Conservation (phyloP, 1,140 invertebrate species). For the Caenorhabditis remanei region DNA sequence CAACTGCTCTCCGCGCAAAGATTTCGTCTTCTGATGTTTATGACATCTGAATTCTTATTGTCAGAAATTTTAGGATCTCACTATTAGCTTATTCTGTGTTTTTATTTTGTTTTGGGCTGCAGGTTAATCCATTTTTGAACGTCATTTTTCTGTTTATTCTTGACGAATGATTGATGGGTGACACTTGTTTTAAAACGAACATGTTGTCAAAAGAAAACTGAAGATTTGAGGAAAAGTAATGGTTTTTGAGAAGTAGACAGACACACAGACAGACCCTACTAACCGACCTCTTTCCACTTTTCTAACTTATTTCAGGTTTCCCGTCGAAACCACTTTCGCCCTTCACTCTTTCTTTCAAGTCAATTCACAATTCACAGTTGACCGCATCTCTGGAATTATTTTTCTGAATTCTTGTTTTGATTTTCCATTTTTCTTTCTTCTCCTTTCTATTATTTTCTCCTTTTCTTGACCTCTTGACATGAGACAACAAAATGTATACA, state of each 20-base stretch:
- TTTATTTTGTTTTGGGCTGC: not conserved
- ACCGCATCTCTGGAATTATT: conserved; percentile 14
- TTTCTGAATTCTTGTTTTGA: not conserved
- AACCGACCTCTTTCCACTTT: no score
- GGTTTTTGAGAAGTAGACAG: not conserved
- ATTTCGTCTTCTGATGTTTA: conserved; percentile 32
- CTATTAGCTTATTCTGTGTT: not conserved
- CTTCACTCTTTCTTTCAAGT: conserved; percentile 29
- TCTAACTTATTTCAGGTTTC: not conserved
- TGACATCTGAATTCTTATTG: conserved; percentile 8
- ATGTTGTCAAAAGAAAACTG: not conserved
- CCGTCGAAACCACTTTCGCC: not conserved
- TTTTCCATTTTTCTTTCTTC: not conserved
- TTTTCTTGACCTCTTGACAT: conserved; percentile 27
- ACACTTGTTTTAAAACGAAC: not conserved
- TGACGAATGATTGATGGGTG: conserved; percentile 20
- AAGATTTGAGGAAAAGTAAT: not conserved
- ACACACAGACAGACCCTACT: no score
- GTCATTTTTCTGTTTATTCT: not conserved
- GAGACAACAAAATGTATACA: conserved; percentile 14
- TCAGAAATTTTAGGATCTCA: not conserved
- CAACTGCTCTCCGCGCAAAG: conserved; percentile 23
- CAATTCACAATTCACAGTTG: conserved; percentile 37
- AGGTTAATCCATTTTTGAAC: not conserved
- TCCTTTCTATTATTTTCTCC: not conserved